Base-by-base conservation (phyloP, 2,888 invertebrate genomes). In the Philopedon plagiatum region DNA sequence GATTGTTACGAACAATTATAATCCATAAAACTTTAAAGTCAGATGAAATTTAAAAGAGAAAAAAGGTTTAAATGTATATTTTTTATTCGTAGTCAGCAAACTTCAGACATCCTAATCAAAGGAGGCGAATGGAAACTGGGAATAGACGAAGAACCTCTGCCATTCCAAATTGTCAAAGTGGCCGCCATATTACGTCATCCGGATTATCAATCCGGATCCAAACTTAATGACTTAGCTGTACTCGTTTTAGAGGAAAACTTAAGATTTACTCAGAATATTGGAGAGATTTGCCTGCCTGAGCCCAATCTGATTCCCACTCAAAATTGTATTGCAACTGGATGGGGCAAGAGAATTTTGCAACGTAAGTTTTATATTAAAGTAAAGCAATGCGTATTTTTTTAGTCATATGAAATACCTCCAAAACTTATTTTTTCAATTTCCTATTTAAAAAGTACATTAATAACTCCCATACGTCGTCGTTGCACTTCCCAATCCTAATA, bases 61-160 rank as follows among this genome's bases (percentile, higher is more conserved):
- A 2, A 34, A 9, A n/a, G 1, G 37, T 37, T 37, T 37, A n/a
- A 11, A n/a, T 2, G n/a, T n/a, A n/a, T 1, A n/a, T 15, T 39
- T 39, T 39, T 39, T 15, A 77, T 69, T 83, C 83, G 41, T 83
- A 93, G 93, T 39, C 84, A 91, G 1, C 84, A 87, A 23, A 89
- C 92, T 11, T 87, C 87, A 76, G 92, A 94, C 81, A 87, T 94
- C 0, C 87, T 92, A 0, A 90, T 94, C 77, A 94, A 94, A 81
- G 92, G 92, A 0, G 95, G 95, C 0, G 94, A 94, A 89, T 94
- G 94, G 93, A 93, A 93, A 80, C 87, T 95, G 2, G 94, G 93
- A 49, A 91, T 93, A 78, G 93, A 93, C 76, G 93, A 92, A 61
- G 94, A 94, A 78, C 94, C 94, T 0, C 86, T 93, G 11, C 92